Evolutionary conservation across 2,113 vertebrate genomes (phyloP).

Genomic region (Variabilichromis moorii): DNA sequence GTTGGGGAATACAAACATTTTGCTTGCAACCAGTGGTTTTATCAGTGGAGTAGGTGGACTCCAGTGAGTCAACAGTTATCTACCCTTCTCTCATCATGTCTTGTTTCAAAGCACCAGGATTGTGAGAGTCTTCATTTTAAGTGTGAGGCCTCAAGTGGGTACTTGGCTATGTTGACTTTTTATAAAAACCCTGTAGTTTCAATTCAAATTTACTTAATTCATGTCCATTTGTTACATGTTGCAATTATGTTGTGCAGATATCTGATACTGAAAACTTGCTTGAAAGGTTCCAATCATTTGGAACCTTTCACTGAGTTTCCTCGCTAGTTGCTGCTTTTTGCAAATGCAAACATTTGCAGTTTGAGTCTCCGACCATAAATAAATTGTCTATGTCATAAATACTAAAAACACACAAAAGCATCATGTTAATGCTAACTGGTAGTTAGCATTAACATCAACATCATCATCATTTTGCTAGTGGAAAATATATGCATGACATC

Average conservation of each 20-base stretch:
- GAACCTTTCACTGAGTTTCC: neutral
- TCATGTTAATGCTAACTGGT: neutral
- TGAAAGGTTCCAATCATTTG: neutral
- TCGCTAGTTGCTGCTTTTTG: neutral
- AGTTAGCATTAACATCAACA: neutral
- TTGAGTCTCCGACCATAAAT: neutral
- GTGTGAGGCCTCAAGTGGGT: neutral
- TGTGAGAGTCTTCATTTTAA: neutral
- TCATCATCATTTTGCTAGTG: neutral
- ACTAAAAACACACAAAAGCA: neutral
- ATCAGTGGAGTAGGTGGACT: neutral
- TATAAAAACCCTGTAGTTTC: neutral
- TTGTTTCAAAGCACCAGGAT: neutral
- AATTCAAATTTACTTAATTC: neutral
- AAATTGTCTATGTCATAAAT: neutral
- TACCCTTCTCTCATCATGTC: neutral
- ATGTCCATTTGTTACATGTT: neutral
- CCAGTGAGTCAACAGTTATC: neutral
- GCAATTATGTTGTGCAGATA: neutral
- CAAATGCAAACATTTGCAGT: neutral
- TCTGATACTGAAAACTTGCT: neutral
- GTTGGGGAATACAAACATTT: neutral
- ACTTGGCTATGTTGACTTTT: neutral
- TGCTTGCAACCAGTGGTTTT: neutral
- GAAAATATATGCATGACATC: neutral